phyloP scores from a whole-genome alignment of 2,888 invertebrate genomes.

The Arge pagana region DNA sequence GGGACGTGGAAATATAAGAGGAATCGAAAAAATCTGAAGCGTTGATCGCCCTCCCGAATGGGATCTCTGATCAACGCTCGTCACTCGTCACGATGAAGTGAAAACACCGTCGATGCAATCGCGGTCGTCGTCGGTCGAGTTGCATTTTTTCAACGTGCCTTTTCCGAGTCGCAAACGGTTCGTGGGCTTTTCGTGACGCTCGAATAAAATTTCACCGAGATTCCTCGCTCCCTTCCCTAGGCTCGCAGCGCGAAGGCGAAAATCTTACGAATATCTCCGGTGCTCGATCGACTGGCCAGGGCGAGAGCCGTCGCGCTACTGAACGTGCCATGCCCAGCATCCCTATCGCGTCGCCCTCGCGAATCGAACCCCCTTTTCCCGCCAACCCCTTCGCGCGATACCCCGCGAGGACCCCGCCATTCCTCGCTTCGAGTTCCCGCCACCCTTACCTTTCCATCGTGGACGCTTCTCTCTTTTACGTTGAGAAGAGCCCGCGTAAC shows the following conservation, averaged over 20 bases:
- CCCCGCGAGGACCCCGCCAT: constrained; percentile 24
- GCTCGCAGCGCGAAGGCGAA: constrained; percentile 1
- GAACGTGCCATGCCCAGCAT: constrained; percentile 46
- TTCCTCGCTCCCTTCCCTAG: no score
- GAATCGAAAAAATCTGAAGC: no score
- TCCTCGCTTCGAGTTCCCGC: constrained; percentile 18
- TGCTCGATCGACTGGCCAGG: constrained; percentile 48
- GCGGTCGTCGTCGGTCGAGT: no score
- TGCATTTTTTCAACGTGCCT: no score
- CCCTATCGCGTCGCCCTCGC: constrained; percentile 34
- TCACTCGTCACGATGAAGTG: no score
- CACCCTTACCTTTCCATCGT: constrained; percentile 4
- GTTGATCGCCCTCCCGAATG: no score
- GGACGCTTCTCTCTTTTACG: constrained; percentile 16
- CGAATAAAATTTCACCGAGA: background rate
- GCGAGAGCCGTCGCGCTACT: constrained; percentile 54
- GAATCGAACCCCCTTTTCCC: constrained; percentile 15
- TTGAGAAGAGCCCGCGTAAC: constrained; percentile 11
- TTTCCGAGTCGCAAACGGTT: background rate
- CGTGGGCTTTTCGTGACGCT: background rate
- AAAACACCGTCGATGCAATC: no score
- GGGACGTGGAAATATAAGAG: no score
- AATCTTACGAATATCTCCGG: constrained; percentile 1
- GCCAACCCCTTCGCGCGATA: constrained; percentile 9
- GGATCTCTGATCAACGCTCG: no score